These are phyloP conservation scores for Salvator merianae DNA, from an alignment of 2,113 vertebrate species.

Conservation along the genomic window DNA sequence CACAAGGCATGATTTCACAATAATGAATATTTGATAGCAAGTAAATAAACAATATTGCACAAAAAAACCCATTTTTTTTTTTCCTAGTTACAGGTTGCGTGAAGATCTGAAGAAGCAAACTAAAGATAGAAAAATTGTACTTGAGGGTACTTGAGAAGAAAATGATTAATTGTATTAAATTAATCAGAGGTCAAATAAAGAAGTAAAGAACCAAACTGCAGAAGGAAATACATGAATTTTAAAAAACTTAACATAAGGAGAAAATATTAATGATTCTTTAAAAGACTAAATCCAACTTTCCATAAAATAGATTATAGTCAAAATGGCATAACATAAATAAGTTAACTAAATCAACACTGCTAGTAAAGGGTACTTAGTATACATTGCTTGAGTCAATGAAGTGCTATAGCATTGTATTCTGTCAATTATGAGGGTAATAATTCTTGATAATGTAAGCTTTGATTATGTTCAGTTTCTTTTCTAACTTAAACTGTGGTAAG, in stretches of 20 bases:
- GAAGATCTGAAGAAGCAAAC: background rate
- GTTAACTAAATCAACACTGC: background rate
- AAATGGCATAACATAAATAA: background rate
- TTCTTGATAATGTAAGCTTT: conserved; percentile 3
- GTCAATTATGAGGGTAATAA: background rate
- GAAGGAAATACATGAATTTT: background rate
- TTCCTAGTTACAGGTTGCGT: background rate
- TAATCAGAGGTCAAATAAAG: background rate
- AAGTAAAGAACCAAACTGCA: background rate
- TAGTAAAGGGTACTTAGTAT: background rate
- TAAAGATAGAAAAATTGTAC: background rate
- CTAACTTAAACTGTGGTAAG: conserved; percentile 2
- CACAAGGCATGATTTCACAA: background rate
- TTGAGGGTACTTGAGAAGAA: background rate
- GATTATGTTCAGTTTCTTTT: background rate
- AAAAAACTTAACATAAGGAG: background rate
- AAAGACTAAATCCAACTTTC: background rate
- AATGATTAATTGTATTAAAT: background rate
- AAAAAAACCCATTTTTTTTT: background rate
- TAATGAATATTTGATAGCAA: background rate
- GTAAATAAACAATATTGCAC: background rate
- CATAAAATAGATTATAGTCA: background rate
- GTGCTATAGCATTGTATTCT: background rate
- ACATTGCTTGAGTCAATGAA: rapidly evolving
- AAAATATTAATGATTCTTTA: background rate